These are phyloP conservation scores for Mystacides longicornis DNA, from an alignment of 2,888 invertebrate species.

Conservation along the genomic window DNA sequence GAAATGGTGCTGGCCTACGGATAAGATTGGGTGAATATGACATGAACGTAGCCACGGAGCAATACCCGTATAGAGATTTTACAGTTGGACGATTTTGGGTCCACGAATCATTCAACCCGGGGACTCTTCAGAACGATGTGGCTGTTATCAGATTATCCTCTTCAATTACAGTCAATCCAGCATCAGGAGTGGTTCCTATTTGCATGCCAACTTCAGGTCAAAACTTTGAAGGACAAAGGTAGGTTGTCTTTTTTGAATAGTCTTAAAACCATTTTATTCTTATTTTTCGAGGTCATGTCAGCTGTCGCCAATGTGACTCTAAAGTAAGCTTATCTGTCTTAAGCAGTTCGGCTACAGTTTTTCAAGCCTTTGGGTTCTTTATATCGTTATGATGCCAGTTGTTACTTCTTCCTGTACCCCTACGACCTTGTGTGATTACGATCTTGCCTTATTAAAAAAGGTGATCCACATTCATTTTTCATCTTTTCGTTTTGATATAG, in stretches of 20 bases:
- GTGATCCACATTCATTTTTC: slow-evolving; percentile 6
- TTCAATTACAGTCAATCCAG: slow-evolving; percentile 36
- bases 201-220: slow-evolving; percentile 50
- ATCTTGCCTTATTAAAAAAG: neutral
- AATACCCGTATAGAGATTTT: slow-evolving; percentile 58
- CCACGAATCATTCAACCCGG: slow-evolving; percentile 59
- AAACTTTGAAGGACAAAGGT: slow-evolving; percentile 47
- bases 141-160: slow-evolving; percentile 66
- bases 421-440: too few species aligned
- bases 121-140: slow-evolving; percentile 72
- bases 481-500: slow-evolving; percentile 30
- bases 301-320: too few species aligned
- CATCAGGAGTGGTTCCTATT: slow-evolving; percentile 53
- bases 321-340: too few species aligned
- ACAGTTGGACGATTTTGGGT: slow-evolving; percentile 50
- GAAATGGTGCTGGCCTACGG: slow-evolving; percentile 41
- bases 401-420: too few species aligned
- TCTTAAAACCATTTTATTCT: too few species aligned
- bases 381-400: too few species aligned
- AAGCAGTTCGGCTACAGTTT: too few species aligned
- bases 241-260: too few species aligned
- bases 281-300: too few species aligned
- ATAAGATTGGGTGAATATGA: slow-evolving; percentile 74
- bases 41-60: slow-evolving; percentile 55
- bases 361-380: too few species aligned